Base-by-base conservation (phyloP, 1,140 invertebrate species). In the Pogonomyrmex californicus region DNA sequence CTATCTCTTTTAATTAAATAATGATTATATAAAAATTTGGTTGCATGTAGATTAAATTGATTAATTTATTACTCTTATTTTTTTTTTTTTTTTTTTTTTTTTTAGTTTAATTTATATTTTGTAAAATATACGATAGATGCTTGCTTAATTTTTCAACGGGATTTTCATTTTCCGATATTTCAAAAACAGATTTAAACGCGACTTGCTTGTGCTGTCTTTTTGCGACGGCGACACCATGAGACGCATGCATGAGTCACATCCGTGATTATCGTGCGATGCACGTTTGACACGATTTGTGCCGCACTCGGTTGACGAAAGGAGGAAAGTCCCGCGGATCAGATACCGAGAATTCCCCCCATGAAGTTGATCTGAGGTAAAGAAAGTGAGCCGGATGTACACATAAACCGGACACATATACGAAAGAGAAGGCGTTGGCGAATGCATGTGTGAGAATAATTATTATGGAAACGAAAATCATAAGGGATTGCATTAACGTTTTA, bases 281-380 rank as follows among this genome's bases (percentile, higher is more conserved):
- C 85, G 89, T 76, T 63, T 90, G 88, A 90, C 88, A 90, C 89
- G 88, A 87, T 90, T 90, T 58, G 78, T 44, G 60, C 60, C 68
- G 56, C 17, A 47, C 88, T 76, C 51, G 51, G 78, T 77, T 49
- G 86, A 89, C 89, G 88, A 77, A 87, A 90, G 73, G 79, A 90
- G 89, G 88, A 90, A 90, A 90, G 89, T 90, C 86, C 76, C 75
- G 56, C 78, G 68, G 75, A 73, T 85, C 75, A 71, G 83, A 23
- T 90, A 90, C 78, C 62, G 36, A 87, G 89, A 90, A 90, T 87
- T 73, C 85, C 23, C 63, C 65, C 76, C 36, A 33, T 60, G 4
- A 30, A 54, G 49, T 51, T 76, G 56, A 60, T 81, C 54, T 33
- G 51, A 47, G 56, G 51, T 51, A 87, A 86, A 86, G 58, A 63